These are phyloP conservation scores for Cetoscarus ocellatus DNA, from an alignment of 2,797 vertebrate genomes.

Conservation along the genomic window DNA sequence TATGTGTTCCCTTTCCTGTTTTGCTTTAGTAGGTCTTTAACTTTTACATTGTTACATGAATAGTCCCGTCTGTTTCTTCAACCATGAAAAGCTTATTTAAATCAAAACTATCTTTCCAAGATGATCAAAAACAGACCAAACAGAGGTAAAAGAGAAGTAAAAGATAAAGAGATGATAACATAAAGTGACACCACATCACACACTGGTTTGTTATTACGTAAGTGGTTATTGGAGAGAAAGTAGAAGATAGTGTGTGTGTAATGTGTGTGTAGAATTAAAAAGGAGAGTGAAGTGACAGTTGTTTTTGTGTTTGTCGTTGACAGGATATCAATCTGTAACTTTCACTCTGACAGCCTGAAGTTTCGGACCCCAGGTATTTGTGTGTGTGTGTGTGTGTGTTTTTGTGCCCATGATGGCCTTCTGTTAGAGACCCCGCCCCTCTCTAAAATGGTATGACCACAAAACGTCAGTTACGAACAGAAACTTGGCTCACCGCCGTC, in stretches of 20 bases:
- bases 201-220: conserved; percentile 21
- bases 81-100: too few relatives aligned
- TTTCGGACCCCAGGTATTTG: conserved; percentile 41
- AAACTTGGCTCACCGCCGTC: neutral
- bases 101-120: too few relatives aligned
- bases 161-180: conserved; percentile 1
- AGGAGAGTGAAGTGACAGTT: conserved; percentile 61
- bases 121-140: too few relatives aligned
- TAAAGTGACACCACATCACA: conserved; percentile 66
- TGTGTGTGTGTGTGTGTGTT: conserved; percentile 9
- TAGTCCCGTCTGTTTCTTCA: too few relatives aligned
- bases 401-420: neutral
- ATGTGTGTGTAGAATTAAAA: conserved; percentile 42
- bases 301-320: conserved; percentile 39
- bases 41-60: too few relatives aligned
- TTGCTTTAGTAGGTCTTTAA: too few relatives aligned
- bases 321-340: conserved; percentile 59
- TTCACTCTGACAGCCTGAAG: conserved; percentile 68
- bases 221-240: conserved; percentile 2
- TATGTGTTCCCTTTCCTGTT: too few relatives aligned
- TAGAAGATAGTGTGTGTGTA: conserved; percentile 1
- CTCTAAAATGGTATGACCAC: conserved; percentile 12
- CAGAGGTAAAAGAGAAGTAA: too few relatives aligned
- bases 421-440: conserved; percentile 36
- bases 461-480: conserved; percentile 25